Evolutionary conservation across 2,113 vertebrate species (phyloP).

Genomic region (Thunnus thynnus): DNA sequence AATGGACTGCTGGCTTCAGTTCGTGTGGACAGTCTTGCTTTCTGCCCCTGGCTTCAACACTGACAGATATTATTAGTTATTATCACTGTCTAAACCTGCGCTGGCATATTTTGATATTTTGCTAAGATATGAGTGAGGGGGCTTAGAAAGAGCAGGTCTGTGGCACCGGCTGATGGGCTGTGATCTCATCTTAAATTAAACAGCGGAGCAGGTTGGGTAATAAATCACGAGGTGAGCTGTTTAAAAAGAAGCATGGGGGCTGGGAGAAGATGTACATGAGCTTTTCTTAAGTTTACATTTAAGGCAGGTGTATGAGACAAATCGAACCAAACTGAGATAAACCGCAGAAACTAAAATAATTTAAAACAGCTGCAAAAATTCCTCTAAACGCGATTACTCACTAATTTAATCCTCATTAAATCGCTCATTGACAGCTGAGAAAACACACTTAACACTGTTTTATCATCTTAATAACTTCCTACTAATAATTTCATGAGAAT

Average conservation of each 20-base stretch:
- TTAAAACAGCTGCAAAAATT: not conserved
- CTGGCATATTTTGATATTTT: slow-evolving; percentile 73
- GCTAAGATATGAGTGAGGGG: slow-evolving; percentile 59
- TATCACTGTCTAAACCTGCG: slow-evolving; percentile 67
- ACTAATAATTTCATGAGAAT: not conserved
- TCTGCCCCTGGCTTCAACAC: slow-evolving; percentile 43
- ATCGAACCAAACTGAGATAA: slow-evolving; percentile 14
- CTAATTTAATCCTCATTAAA: not conserved
- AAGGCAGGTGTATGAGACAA: slow-evolving; percentile 34
- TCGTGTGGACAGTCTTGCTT: slow-evolving; percentile 44
- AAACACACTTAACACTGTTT: no score
- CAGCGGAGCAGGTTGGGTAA: slow-evolving; percentile 64
- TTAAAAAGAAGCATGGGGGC: slow-evolving; percentile 54
- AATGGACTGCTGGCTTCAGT: slow-evolving; percentile 66
- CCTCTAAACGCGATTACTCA: not conserved
- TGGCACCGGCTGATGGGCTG: slow-evolving; percentile 7
- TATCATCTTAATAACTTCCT: no score
- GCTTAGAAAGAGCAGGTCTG: slow-evolving; percentile 30
- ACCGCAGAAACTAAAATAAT: not conserved
- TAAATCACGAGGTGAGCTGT: slow-evolving; percentile 65
- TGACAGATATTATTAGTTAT: slow-evolving; percentile 59
- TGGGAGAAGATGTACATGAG: slow-evolving; percentile 18
- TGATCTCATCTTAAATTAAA: slow-evolving; percentile 70
- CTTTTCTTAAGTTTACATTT: slow-evolving; percentile 35
- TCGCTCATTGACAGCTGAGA: no score